Conservation (phyloP, 2,888 invertebrate genomes). For the Bimastos eiseni region DNA sequence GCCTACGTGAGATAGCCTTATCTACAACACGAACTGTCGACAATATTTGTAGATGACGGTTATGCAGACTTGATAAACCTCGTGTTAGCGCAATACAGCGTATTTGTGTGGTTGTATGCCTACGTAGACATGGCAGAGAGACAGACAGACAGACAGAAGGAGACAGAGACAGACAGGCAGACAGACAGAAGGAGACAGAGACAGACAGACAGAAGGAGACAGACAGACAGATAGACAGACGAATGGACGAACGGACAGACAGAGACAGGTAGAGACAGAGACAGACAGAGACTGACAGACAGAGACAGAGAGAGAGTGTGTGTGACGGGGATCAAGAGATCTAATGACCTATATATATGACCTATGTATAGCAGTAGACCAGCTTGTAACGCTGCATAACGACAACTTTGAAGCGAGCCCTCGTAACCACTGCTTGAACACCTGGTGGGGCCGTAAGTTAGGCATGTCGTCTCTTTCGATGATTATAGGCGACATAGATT, state of each 20-base stretch:
- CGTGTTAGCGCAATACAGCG: not conserved
- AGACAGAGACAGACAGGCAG: no score
- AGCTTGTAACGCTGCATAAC: not conserved
- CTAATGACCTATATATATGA: no score
- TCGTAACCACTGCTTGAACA: conserved; percentile 2
- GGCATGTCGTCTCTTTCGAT: not conserved
- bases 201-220: no score
- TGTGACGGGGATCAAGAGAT: no score
- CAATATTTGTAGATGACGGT: not conserved
- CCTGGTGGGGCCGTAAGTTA: not conserved
- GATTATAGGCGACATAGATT: no score
- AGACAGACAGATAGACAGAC: no score
- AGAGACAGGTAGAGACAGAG: no score
- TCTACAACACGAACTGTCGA: not conserved
- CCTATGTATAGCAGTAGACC: not conserved
- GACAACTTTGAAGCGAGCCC: not conserved
- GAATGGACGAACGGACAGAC: no score
- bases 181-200: no score
- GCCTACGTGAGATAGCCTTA: not conserved
- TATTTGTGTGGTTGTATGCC: not conserved
- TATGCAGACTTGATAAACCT: not conserved
- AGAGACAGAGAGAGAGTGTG: no score
- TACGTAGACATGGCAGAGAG: not conserved
- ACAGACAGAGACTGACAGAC: no score
- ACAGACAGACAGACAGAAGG: no score